Conservation (phyloP, 1,140 invertebrate species). For the Andricus grossulariae region DNA sequence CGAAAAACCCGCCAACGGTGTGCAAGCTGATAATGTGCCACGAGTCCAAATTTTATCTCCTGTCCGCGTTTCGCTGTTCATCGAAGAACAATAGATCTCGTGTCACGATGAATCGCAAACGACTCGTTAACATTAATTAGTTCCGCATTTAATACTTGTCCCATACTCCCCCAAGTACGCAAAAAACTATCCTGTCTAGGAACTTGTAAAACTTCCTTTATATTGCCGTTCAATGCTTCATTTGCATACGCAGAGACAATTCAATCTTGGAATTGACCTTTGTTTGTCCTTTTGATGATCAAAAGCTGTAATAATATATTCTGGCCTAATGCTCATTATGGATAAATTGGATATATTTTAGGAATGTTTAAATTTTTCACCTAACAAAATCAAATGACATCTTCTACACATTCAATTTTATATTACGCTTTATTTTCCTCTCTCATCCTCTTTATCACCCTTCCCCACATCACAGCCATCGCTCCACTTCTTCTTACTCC, state of each 20-base stretch:
- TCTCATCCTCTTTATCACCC: no score
- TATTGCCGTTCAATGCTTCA: background rate
- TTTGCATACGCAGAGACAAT: constrained; percentile 2
- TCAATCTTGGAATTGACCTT: background rate
- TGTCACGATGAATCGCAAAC: constrained; percentile 26
- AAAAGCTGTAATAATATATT: no score
- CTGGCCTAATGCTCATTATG: no score
- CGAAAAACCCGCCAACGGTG: constrained; percentile 36
- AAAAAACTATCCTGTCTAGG: constrained; percentile 7
- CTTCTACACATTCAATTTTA: no score
- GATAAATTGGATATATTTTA: no score
- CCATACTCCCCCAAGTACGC: background rate
- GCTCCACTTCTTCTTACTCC: no score
- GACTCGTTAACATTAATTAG: constrained; percentile 28
- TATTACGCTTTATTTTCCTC: no score
- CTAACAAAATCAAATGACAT: no score
- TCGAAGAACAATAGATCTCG: constrained; percentile 16
- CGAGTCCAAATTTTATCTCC: background rate
- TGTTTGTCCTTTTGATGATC: no score
- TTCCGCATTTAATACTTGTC: constrained; percentile 9
- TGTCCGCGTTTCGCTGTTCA: constrained; percentile 4
- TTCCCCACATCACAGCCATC: no score
- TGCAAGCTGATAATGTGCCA: constrained; percentile 12
- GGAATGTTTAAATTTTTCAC: no score
- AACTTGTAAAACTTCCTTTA: constrained; percentile 26